A percentile compares a stretch with the other conserved stretches of the same genome.
These are phyloP conservation scores for Actias luna DNA, from an alignment of 2,888 invertebrate genomes.

Conservation along the genomic window DNA sequence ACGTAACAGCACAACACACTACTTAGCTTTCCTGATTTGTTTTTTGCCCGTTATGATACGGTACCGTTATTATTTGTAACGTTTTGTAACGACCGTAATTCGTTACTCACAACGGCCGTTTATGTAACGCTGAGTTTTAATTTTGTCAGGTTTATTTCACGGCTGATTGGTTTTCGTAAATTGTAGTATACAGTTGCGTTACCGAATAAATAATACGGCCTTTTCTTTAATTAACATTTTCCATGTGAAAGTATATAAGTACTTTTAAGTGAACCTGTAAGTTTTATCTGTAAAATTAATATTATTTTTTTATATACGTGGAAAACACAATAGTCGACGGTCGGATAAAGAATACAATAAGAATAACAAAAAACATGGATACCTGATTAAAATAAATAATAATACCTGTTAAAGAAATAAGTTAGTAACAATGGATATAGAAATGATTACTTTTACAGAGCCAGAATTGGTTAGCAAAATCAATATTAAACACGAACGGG, in stretches of 20 bases:
- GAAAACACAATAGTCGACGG: too few relatives aligned
- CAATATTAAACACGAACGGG: too few relatives aligned
- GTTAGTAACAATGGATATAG: too few relatives aligned
- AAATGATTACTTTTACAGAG: too few relatives aligned
- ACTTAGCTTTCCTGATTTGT: conserved; percentile 34
- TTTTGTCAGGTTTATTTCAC: conserved; percentile 69
- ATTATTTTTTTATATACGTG: neutral
- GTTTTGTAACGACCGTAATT: conserved; percentile 40
- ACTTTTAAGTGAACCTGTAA: neutral
- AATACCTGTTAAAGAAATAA: too few relatives aligned
- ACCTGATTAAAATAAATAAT: too few relatives aligned
- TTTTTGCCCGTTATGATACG: conserved; percentile 49
- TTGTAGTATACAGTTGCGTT: conserved; percentile 19
- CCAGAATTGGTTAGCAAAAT: too few relatives aligned
- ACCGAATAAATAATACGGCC: conserved; percentile 4
- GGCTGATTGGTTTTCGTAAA: conserved; percentile 46
- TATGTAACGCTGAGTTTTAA: conserved; percentile 48
- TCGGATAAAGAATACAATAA: too few relatives aligned
- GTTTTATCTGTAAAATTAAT: neutral
- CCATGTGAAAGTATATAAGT: conserved; percentile 10
- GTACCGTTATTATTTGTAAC: conserved; percentile 42
- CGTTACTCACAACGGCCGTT: conserved; percentile 46
- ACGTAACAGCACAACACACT: conserved; percentile 32
- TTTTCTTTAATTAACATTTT: conserved; percentile 12
- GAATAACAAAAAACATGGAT: too few relatives aligned